A percentile compares a stretch with the other conserved stretches of the same genome.
phyloP scores from a whole-genome alignment of 1,140 invertebrate genomes.

The Halesus radiatus region DNA sequence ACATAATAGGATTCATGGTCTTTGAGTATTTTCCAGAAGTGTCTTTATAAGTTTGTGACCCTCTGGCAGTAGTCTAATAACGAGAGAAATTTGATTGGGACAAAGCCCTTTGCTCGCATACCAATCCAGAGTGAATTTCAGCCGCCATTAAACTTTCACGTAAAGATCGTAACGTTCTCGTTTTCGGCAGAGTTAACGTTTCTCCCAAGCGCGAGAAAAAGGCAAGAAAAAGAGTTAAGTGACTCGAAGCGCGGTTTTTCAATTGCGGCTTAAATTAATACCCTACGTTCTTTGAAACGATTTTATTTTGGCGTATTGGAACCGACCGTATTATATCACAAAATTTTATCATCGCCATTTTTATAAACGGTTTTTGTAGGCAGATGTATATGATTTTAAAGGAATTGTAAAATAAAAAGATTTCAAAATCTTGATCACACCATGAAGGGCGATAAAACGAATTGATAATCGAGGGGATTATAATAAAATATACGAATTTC shows the following conservation, averaged over 20 bases:
- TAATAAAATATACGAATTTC: no score
- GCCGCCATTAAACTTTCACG: constrained; percentile 35
- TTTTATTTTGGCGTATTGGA: no score
- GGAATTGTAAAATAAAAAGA: no score
- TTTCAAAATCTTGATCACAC: no score
- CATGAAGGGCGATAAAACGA: no score
- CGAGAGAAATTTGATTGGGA: constrained; percentile 20
- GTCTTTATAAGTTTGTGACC: neutral
- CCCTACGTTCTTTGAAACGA: no score
- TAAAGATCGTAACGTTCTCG: constrained; percentile 33
- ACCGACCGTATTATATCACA: no score
- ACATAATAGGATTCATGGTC: no score
- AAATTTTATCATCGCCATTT: no score
- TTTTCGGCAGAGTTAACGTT: constrained; percentile 34
- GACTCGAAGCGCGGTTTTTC: constrained; percentile 31
- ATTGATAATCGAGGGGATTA: no score
- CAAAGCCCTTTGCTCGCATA: constrained; percentile 13
- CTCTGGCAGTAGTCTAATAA: constrained; percentile 10
- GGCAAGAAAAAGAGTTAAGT: constrained; percentile 35
- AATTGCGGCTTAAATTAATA: constrained; percentile 1
- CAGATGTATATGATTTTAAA: no score
- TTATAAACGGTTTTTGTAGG: no score
- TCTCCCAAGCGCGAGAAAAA: constrained; percentile 21
- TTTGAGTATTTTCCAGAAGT: neutral
- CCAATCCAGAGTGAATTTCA: constrained; percentile 23